phyloP scores from a whole-genome alignment of 2,888 invertebrate species.

The Cephus rjabovi region DNA sequence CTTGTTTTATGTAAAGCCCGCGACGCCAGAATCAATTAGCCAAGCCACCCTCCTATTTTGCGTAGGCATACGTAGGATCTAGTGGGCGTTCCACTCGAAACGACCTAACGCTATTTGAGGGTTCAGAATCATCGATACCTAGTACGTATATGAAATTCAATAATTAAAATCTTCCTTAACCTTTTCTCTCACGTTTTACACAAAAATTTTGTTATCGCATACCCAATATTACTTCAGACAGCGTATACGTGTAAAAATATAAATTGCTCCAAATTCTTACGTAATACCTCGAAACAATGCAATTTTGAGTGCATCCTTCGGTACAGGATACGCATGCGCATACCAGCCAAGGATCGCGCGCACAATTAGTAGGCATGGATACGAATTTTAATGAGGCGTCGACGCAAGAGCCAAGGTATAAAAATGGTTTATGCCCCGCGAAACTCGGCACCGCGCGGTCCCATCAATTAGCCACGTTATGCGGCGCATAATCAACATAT shows the following conservation, averaged over 20 bases:
- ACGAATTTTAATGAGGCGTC: constrained; percentile 56
- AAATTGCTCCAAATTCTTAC: background rate
- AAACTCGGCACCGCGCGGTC: constrained; percentile 49
- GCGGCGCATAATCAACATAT: constrained; percentile 51
- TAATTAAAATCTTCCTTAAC: background rate
- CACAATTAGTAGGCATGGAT: constrained; percentile 27
- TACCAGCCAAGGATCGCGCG: background rate
- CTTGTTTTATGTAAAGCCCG: constrained; percentile 56
- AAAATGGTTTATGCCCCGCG: constrained; percentile 58
- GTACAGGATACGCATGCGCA: background rate
- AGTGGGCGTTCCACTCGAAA: constrained; percentile 28
- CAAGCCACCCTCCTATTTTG: constrained; percentile 49
- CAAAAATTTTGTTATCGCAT: background rate
- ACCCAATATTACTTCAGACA: background rate
- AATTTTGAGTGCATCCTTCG: background rate
- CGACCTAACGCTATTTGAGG: constrained; percentile 18
- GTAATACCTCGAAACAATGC: background rate
- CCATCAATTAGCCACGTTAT: constrained; percentile 53
- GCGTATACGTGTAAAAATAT: background rate
- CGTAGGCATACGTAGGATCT: constrained; percentile 42
- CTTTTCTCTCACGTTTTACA: background rate
- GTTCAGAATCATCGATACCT: constrained; percentile 4
- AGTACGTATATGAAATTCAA: constrained; percentile 8
- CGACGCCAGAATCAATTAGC: constrained; percentile 58
- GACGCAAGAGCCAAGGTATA: constrained; percentile 46